phyloP scores from a whole-genome alignment of 1,140 invertebrate genomes.

The Caenorhabditis inopinata region DNA sequence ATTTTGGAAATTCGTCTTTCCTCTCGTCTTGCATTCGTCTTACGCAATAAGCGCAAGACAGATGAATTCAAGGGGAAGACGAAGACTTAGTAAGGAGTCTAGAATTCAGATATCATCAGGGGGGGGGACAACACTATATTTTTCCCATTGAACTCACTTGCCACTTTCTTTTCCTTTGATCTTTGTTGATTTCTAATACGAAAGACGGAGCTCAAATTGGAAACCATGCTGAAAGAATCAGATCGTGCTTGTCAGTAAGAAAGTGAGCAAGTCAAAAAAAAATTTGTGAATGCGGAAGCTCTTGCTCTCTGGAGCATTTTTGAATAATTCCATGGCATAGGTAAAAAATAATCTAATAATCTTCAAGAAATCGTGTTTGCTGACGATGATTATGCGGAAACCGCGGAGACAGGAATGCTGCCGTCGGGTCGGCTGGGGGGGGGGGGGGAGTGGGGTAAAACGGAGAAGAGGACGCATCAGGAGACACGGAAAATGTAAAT shows the following conservation, averaged over 20 bases:
- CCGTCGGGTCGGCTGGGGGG: too few species aligned
- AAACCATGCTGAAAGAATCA: conserved; percentile 9
- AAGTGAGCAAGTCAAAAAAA: not conserved
- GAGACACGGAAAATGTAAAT: not conserved
- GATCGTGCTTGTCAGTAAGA: not conserved
- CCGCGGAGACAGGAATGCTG: not conserved
- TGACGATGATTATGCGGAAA: not conserved
- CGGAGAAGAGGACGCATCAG: not conserved
- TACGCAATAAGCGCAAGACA: too few species aligned
- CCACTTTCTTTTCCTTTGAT: not conserved
- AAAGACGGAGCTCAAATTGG: conserved; percentile 8
- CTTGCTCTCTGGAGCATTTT: not conserved
- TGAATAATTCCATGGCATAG: not conserved
- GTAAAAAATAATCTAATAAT: not conserved
- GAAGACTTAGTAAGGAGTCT: too few species aligned
- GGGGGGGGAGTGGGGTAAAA: not conserved
- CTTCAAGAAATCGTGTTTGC: too few species aligned
- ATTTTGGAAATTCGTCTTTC: too few species aligned
- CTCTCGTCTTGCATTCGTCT: too few species aligned
- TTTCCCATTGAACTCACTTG: not conserved
- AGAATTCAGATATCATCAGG: too few species aligned
- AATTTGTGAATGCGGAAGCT: too few species aligned
- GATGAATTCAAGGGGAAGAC: too few species aligned
- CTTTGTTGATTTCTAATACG: conserved; percentile 8
- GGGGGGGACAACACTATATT: too few species aligned